Evolutionary conservation across 2,888 invertebrate genomes (phyloP).

Genomic region (Oasisia sp.): DNA sequence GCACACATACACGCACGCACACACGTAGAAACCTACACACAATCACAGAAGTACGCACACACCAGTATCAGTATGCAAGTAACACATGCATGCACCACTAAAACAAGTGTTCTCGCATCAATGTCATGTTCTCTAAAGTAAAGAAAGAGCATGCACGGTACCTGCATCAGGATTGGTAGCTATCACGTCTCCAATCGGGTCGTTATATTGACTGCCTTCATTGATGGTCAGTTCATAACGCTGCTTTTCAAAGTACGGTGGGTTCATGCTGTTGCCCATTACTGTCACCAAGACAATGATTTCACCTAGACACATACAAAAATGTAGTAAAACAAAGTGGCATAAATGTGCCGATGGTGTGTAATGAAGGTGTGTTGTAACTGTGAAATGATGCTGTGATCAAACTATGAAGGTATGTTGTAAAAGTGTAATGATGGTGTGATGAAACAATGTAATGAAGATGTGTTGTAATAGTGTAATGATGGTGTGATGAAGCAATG

Average conservation of each 20-base stretch:
- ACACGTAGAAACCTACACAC: no score
- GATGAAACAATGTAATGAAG: not conserved
- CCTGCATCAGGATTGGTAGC: slow-evolving; percentile 28
- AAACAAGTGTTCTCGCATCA: no score
- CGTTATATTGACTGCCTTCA: slow-evolving; percentile 22
- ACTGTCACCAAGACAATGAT: slow-evolving; percentile 98
- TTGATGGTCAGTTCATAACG: slow-evolving; percentile 79
- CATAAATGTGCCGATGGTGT: not conserved
- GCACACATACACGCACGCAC: no score
- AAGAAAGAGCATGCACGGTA: not conserved
- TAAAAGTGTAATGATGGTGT: not conserved
- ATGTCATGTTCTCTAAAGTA: not conserved
- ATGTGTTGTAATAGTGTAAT: not conserved
- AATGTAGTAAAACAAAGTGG: no score
- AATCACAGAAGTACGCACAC: no score
- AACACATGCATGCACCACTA: no score
- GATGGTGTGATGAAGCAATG: not conserved
- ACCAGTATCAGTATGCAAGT: no score
- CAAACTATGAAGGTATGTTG: not conserved
- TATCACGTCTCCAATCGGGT: not conserved
- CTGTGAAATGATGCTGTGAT: not conserved
- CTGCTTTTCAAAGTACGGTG: slow-evolving; percentile 96
- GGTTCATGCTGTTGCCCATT: slow-evolving; percentile 99
- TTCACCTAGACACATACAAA: slow-evolving; percentile 75
- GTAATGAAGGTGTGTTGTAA: not conserved